A percentile compares a stretch with the other conserved stretches of the same genome.
phyloP scores from a whole-genome alignment of 1,140 invertebrate genomes.

The Cherax destructor region DNA sequence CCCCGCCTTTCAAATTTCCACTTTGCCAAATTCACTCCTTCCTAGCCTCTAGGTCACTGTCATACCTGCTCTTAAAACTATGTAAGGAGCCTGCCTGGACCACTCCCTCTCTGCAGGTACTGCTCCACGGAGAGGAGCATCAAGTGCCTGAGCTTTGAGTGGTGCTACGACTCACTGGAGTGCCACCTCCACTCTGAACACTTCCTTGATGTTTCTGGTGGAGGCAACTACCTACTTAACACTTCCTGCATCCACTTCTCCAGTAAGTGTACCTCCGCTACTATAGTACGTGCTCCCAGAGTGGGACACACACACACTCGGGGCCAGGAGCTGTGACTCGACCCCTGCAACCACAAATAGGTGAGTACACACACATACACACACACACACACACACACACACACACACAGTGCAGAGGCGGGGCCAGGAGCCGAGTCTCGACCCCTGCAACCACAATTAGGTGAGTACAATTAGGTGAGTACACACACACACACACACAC shows the following conservation, averaged over 20 bases:
- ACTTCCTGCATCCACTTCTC: constrained; percentile 62
- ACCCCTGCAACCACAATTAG: no score
- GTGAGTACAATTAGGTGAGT: no score
- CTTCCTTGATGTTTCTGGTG: constrained; percentile 53
- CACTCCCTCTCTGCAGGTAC: constrained; percentile 16
- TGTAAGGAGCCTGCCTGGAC: no score
- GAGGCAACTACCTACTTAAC: constrained; percentile 33
- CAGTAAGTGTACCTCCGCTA: constrained; percentile 25
- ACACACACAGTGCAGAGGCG: background rate
- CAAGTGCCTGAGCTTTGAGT: constrained; percentile 65
- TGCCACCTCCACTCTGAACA: constrained; percentile 63
- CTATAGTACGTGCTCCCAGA: background rate
- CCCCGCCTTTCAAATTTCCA: background rate
- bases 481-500: no score
- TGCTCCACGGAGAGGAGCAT: constrained; percentile 41
- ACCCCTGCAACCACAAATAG: no score
- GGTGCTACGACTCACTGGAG: constrained; percentile 2
- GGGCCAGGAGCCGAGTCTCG: no score
- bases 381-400: no score
- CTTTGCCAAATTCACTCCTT: background rate
- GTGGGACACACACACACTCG: no score
- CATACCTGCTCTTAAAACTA: no score
- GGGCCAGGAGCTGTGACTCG: no score
- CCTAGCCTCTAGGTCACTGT: background rate
- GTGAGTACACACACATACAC: no score